These are phyloP conservation scores for Platyura marginata DNA, from an alignment of 1,140 invertebrate species.

Conservation along the genomic window DNA sequence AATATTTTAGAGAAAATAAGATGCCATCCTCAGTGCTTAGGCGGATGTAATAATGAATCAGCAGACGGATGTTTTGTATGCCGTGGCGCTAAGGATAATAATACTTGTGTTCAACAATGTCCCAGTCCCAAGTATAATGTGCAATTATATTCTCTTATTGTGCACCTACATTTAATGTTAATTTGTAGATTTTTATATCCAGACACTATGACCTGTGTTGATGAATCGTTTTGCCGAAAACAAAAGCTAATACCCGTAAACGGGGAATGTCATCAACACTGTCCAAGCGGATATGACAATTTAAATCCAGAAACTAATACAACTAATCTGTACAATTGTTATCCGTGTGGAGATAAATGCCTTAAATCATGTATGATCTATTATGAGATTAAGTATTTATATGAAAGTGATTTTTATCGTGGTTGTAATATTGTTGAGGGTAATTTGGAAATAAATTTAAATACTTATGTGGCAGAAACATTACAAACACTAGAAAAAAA, in stretches of 20 bases:
- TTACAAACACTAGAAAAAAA: slow-evolving; percentile 49
- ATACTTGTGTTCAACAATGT: slow-evolving; percentile 38
- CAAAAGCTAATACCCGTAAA: background rate
- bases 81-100: slow-evolving; percentile 19
- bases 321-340: background rate
- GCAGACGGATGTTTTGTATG: slow-evolving; percentile 6
- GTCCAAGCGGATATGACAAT: too few relatives aligned
- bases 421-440: slow-evolving; percentile 20
- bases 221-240: background rate
- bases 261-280: background rate
- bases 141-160: too few relatives aligned
- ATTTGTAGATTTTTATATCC: slow-evolving; percentile 27
- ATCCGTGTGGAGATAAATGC: slow-evolving; percentile 2
- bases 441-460: slow-evolving; percentile 6
- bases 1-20: background rate
- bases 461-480: slow-evolving; percentile 22
- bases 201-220: background rate
- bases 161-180: too few relatives aligned
- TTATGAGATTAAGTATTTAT: background rate
- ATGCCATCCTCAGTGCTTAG: slow-evolving; percentile 9
- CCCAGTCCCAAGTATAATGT: too few relatives aligned
- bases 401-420: slow-evolving; percentile 12
- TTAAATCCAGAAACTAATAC: background rate
- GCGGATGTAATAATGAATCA: slow-evolving; percentile 4
- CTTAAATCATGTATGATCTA: too few relatives aligned